Percentiles rank a stretch among this genome's conserved stretches.
Conservation (phyloP, 1,140 invertebrate genomes). For the Drosophila ercepeae region DNA sequence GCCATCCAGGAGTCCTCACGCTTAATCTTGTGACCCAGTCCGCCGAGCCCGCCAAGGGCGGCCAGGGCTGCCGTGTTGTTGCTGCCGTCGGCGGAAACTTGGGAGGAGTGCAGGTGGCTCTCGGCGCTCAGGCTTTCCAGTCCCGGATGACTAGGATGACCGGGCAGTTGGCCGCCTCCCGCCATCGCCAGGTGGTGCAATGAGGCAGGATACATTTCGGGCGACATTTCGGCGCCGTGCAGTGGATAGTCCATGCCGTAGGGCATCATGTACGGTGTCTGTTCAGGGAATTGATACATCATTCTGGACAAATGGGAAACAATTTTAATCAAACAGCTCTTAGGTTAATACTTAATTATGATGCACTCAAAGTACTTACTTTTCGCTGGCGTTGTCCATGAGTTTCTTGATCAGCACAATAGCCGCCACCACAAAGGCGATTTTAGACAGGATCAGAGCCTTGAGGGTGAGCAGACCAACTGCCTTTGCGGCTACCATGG, state of each 20-base stretch:
- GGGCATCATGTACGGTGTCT: slow-evolving; percentile 83
- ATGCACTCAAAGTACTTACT: slow-evolving; percentile 45
- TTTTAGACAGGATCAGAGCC: slow-evolving; percentile 86
- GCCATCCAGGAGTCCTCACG: slow-evolving; percentile 78
- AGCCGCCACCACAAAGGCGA: slow-evolving; percentile 86
- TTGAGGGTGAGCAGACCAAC: slow-evolving; percentile 87
- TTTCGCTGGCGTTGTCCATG: slow-evolving; percentile 84
- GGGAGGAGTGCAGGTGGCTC: slow-evolving; percentile 69
- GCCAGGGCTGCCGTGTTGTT: slow-evolving; percentile 76
- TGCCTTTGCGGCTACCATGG: slow-evolving; percentile 85
- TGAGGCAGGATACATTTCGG: slow-evolving; percentile 58
- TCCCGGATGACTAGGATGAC: slow-evolving; percentile 66
- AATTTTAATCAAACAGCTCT: neutral
- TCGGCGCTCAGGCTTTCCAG: slow-evolving; percentile 69
- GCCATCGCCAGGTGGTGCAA: slow-evolving; percentile 62
- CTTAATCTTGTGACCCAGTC: slow-evolving; percentile 74
- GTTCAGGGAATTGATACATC: slow-evolving; percentile 80
- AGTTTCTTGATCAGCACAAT: slow-evolving; percentile 86
- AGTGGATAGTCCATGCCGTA: slow-evolving; percentile 79
- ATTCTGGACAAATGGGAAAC: slow-evolving; percentile 41
- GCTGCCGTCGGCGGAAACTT: slow-evolving; percentile 65
- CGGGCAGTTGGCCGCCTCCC: slow-evolving; percentile 56
- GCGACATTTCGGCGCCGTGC: slow-evolving; percentile 62
- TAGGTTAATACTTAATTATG: neutral
- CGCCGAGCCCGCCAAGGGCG: slow-evolving; percentile 64